These are phyloP conservation scores for Tetragonula carbonaria DNA, from an alignment of 2,888 invertebrate genomes.

Conservation along the genomic window DNA sequence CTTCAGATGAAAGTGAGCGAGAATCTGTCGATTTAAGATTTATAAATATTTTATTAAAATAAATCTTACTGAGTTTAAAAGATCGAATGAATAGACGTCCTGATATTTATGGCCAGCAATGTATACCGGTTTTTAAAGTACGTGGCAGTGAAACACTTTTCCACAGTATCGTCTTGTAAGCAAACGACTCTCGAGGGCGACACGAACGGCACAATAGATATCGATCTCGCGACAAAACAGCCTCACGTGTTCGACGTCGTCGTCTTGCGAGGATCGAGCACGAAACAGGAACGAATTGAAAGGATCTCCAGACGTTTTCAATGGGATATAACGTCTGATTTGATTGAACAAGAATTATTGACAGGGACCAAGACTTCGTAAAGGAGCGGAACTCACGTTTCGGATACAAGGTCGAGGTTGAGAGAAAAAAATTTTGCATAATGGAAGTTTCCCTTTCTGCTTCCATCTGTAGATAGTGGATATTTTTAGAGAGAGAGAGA, in stretches of 20 bases:
- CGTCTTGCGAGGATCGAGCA: slow-evolving; percentile 41
- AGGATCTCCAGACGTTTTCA: background rate
- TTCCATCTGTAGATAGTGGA: background rate
- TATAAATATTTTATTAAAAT: too few relatives aligned
- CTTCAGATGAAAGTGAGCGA: too few relatives aligned
- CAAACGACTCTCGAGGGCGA: slow-evolving; percentile 40
- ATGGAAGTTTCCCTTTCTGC: background rate
- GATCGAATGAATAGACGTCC: background rate
- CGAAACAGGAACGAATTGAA: background rate
- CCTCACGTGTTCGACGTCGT: slow-evolving; percentile 47
- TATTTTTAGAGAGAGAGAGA: background rate
- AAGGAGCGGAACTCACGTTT: background rate
- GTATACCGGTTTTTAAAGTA: background rate
- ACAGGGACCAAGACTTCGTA: background rate
- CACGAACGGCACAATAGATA: slow-evolving; percentile 44
- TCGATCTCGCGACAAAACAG: slow-evolving; percentile 53
- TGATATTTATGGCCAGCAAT: background rate
- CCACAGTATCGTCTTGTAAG: too few relatives aligned
- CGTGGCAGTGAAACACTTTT: background rate
- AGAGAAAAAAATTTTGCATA: slow-evolving; percentile 9
- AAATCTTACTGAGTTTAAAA: background rate
- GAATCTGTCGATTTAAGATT: too few relatives aligned
- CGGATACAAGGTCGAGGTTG: slow-evolving; percentile 14
- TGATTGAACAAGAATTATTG: slow-evolving; percentile 1
- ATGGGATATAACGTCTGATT: background rate